Evolutionary conservation across 2,888 invertebrate species (phyloP).

Genomic region (Ennomos fuscantarius): DNA sequence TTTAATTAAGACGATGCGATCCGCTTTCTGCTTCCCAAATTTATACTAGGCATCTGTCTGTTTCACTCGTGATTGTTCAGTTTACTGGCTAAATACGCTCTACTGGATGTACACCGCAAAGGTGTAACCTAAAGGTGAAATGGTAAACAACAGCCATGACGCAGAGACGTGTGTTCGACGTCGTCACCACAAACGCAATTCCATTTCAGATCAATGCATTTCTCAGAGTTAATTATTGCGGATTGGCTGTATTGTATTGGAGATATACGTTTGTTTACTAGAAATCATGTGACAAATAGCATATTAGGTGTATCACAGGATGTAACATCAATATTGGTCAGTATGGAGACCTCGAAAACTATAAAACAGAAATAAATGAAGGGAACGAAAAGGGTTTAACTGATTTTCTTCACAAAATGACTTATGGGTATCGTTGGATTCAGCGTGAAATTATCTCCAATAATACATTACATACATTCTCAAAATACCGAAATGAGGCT

Average conservation of each 20-base stretch:
- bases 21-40: constrained; percentile 72
- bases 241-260: not conserved
- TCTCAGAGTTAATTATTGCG: constrained; percentile 13
- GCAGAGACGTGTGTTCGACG: constrained; percentile 17
- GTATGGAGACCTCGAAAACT: too few relatives aligned
- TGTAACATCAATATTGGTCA: too few relatives aligned
- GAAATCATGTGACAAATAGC: too few relatives aligned
- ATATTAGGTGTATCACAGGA: too few relatives aligned
- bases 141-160: constrained; percentile 13
- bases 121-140: constrained; percentile 31
- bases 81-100: constrained; percentile 55
- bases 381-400: too few relatives aligned
- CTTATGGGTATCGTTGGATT: too few relatives aligned
- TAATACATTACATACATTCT: too few relatives aligned
- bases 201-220: constrained; percentile 19
- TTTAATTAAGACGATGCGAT: constrained; percentile 74
- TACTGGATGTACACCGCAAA: constrained; percentile 23
- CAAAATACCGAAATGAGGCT: too few relatives aligned
- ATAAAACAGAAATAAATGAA: too few relatives aligned
- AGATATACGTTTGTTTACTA: too few relatives aligned
- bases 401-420: too few relatives aligned
- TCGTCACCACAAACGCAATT: constrained; percentile 15
- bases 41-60: constrained; percentile 47
- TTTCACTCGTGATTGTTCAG: constrained; percentile 71
- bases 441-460: too few relatives aligned